Evolutionary conservation across 1,140 invertebrate genomes (phyloP), one percentile per base, ranked within the genome.

Genomic region (Rhopalosiphum padi): DNA sequence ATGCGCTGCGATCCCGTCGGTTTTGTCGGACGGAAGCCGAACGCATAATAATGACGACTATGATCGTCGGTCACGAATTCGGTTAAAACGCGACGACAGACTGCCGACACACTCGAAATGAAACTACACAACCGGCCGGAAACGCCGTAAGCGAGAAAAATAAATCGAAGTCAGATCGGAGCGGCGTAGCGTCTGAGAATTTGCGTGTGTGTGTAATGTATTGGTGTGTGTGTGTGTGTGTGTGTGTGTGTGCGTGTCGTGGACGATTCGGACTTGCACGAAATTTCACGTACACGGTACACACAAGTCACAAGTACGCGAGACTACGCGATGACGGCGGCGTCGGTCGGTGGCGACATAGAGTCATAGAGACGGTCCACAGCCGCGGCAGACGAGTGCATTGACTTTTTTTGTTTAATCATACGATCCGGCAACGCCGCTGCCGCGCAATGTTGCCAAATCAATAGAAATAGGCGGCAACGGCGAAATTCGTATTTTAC

Each of bases 361-460:
- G 15, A 51, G 48, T 51, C 48, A 51, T 22, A 85, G 41, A 41
- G 23, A 85, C 83, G 83, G 60, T 77, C 4, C 60, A 77, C 60
- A 77, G 60, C 83, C 25, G 25, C 48, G 23, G 77, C 46, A 0
- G 82, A 53, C 68, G 68, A 86, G 91, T 85, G 82, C 91, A 93
- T 93, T 93, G 91, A 93, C 91, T 93, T 93, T 93, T 93, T 93
- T 93, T 93, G 91, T 93, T 93, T 85, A 35, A 93, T 41, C 48
- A 23, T 15, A 4, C 35, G 15, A 9, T 43, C 91, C 37, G 91
- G 91, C 91, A 93, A 93, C 91, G 48, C 35, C 46, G 48, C 35
- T 4, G 6, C 30, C 35, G 77, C 51, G 77, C 91, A 18, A 86
- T 51, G 91, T 93, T 93, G 91, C 82, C 82, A 93, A 86, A 21